phyloP scores from a whole-genome alignment of 92 coral and sea anemone genomes.

The Hydrozoanthus gracilis region DNA sequence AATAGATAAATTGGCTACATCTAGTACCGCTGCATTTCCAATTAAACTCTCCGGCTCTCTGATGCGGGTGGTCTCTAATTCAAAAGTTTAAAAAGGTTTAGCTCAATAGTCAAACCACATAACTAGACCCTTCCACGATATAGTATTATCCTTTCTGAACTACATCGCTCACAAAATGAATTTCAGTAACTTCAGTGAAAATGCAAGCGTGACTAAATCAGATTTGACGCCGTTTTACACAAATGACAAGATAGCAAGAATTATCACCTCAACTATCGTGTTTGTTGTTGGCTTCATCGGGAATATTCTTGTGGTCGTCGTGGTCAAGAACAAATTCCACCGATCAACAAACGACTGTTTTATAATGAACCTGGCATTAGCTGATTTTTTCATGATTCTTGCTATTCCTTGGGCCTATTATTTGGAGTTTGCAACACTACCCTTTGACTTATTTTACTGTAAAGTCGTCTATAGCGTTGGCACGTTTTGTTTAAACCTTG shows the following conservation, averaged over 20 bases:
- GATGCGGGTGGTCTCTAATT: too few species aligned
- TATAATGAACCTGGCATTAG: conserved; percentile 18
- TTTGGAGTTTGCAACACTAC: conserved; percentile 13
- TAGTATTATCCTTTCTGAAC: neutral
- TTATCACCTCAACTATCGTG: neutral
- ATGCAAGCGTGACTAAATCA: neutral
- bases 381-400: conserved; percentile 16
- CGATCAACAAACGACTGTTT: conserved; percentile 45
- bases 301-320: conserved; percentile 16
- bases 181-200: conserved; percentile 11
- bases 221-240: conserved; percentile 1
- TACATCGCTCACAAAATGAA: neutral
- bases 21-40: too few species aligned
- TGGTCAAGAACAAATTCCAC: conserved; percentile 17
- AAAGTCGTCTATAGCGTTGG: conserved; percentile 2
- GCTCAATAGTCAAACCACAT: neutral
- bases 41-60: too few species aligned
- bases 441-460: conserved; percentile 12
- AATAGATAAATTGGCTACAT: too few species aligned
- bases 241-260: conserved; percentile 26
- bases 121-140: neutral
- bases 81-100: too few species aligned
- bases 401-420: conserved; percentile 26
- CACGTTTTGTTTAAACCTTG: conserved; percentile 28
- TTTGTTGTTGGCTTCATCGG: conserved; percentile 35